Evolutionary conservation across 1,140 invertebrate species (phyloP), one percentile per base, ranked within the genome.

Genomic region (Drosophila bocqueti): DNA sequence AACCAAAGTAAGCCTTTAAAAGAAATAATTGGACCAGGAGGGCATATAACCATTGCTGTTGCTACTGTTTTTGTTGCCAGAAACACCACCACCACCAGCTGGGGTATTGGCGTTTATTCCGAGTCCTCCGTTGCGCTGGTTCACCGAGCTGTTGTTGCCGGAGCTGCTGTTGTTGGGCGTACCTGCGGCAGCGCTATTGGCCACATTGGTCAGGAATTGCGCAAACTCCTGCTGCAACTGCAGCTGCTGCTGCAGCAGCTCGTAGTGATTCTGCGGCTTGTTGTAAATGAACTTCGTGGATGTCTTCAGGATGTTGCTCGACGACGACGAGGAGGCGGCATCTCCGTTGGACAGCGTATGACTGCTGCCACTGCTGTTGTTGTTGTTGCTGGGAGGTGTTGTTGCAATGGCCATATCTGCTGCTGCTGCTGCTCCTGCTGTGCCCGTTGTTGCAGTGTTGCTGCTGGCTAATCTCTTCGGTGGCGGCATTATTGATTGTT

Each of bases 161-260:
- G 47, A 42, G 62, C 45, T 64, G 82, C 45, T 64, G 78, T 73
- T 66, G 55, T 43, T 60, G 61, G 54, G 26, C 59, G 71, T 16
- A 18, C 54, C 49, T 16, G 50, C 46, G 45, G 71, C 58, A n/a
- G 89, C 81, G 42, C 64, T 89, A 31, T 87, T 91, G 24, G 91
- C 91, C 58, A 92, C 89, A 45, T 85, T 92, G 4, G 91, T 92
- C n/a, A 92, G 73, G 43, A 92, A 89, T 65, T 92, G 91, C 26
- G 91, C 91, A 21, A 92, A 92, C 63, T 92, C 91, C 76, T 92
- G 91, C 49, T 92, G 91, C 72, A 92, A 54, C 49, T 92, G 91
- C 50, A 92, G 54, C 24, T 91, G 91, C 59, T 92, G 91, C 61
- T 92, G 91, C 52, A 92, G 42, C 65, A 92, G 50, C 66, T 92